Percentiles rank a stretch among this genome's conserved stretches.
These are phyloP conservation scores for Cassiopea xamachana DNA, from an alignment of 30 jellyfish, hydroid and myxozoan species.

Conservation along the genomic window DNA sequence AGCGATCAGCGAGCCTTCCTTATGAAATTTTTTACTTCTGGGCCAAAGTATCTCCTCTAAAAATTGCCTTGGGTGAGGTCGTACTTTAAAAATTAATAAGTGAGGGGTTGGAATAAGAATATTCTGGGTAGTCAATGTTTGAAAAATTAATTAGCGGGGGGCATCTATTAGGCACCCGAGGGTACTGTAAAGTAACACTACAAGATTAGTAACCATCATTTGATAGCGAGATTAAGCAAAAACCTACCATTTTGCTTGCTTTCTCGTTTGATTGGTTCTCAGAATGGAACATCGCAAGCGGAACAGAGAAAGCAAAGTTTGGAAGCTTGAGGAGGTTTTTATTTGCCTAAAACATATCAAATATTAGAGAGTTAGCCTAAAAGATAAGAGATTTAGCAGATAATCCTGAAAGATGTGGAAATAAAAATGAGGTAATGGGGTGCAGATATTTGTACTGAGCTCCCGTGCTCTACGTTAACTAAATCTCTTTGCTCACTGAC, in stretches of 20 bases:
- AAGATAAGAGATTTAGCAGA: too few species aligned
- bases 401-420: neutral
- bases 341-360: constrained; percentile 21
- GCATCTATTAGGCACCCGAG: too few species aligned
- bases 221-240: neutral
- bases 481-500: neutral
- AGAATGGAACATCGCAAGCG: constrained; percentile 88
- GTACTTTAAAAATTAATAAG: too few species aligned
- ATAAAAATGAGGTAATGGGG: too few species aligned
- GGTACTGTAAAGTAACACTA: neutral
- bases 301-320: constrained; percentile 84
- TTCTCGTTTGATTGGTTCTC: constrained; percentile 50
- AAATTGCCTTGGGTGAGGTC: too few species aligned
- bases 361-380: neutral
- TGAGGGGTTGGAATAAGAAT: too few species aligned
- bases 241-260: constrained; percentile 80
- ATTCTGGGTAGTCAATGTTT: too few species aligned
- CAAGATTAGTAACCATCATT: too few species aligned
- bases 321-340: constrained; percentile 90
- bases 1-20: too few species aligned
- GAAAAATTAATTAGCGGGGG: too few species aligned
- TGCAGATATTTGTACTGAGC: neutral
- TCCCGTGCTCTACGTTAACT: neutral
- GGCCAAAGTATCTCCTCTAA: too few species aligned
- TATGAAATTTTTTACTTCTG: too few species aligned